Evolutionary conservation across 2,113 vertebrate genomes (phyloP).

Genomic region (Neopipo cinnamomea): DNA sequence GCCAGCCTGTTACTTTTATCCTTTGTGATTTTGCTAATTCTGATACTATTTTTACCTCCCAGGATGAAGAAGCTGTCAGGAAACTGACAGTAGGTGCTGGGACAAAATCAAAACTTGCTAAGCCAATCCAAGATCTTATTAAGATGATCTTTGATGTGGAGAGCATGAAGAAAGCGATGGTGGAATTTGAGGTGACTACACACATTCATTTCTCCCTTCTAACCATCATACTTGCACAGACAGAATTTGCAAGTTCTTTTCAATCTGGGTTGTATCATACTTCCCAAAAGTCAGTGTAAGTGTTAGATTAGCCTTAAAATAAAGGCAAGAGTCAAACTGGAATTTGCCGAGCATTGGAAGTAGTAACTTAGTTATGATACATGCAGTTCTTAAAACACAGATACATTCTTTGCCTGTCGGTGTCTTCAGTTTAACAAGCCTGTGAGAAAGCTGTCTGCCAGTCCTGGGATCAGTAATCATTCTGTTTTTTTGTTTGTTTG

Average conservation of each 20-base stretch:
- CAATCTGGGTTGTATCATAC: background rate
- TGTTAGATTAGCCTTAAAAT: background rate
- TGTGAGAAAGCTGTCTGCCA: background rate
- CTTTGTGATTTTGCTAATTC: slow-evolving; percentile 49
- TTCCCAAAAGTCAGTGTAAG: background rate
- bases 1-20: slow-evolving; percentile 7
- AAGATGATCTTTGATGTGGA: slow-evolving; percentile 97
- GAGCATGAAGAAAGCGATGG: slow-evolving; percentile 99
- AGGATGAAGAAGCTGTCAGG: slow-evolving; percentile 97
- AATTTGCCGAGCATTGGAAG: background rate
- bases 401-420: background rate
- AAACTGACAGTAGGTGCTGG: slow-evolving; percentile 87
- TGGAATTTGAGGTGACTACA: slow-evolving; percentile 91
- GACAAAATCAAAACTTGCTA: slow-evolving; percentile 88
- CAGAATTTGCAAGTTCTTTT: background rate
- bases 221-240: background rate
- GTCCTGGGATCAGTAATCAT: background rate
- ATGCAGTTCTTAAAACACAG: background rate
- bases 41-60: slow-evolving; percentile 2
- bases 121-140: slow-evolving; percentile 91
- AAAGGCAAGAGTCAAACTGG: background rate
- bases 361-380: background rate
- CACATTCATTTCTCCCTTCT: background rate
- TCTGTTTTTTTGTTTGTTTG: background rate
- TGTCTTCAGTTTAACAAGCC: background rate